These are phyloP conservation scores for Pomacea canaliculata DNA, from an alignment of 2,888 invertebrate genomes.

Conservation along the genomic window DNA sequence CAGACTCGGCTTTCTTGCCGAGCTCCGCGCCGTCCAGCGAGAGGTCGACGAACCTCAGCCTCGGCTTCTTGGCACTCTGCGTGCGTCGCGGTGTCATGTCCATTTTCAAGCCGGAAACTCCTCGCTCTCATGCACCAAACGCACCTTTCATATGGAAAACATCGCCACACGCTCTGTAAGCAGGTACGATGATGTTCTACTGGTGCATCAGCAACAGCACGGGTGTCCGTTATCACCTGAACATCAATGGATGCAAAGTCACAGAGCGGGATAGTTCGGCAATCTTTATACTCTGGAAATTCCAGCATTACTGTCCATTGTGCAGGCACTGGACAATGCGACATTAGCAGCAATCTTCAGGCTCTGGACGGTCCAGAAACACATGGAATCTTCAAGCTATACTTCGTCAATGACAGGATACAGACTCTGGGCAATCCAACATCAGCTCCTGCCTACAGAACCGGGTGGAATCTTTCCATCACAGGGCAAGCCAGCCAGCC, in stretches of 20 bases:
- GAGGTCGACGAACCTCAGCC: conserved; percentile 1
- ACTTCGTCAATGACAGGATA: too few relatives aligned
- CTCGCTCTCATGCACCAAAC: neutral
- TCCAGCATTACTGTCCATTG: too few relatives aligned
- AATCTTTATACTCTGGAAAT: neutral
- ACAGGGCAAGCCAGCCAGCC: too few relatives aligned
- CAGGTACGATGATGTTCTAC: neutral
- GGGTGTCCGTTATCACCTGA: too few relatives aligned
- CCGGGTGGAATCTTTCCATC: too few relatives aligned
- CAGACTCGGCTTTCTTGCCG: neutral
- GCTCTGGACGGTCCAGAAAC: too few relatives aligned
- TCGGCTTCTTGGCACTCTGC: conserved; percentile 4
- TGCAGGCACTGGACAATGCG: too few relatives aligned
- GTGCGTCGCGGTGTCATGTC: neutral
- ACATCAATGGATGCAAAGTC: neutral
- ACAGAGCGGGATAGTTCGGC: neutral
- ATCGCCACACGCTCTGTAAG: neutral
- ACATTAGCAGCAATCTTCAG: too few relatives aligned
- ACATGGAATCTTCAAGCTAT: too few relatives aligned
- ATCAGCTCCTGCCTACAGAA: too few relatives aligned
- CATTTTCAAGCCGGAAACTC: neutral
- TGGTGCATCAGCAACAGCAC: neutral
- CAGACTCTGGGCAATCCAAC: too few relatives aligned
- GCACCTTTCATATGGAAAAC: neutral
- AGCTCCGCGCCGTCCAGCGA: neutral